Conservation (phyloP, 23 tunicate species). For the Trididemnum miniatum region DNA sequence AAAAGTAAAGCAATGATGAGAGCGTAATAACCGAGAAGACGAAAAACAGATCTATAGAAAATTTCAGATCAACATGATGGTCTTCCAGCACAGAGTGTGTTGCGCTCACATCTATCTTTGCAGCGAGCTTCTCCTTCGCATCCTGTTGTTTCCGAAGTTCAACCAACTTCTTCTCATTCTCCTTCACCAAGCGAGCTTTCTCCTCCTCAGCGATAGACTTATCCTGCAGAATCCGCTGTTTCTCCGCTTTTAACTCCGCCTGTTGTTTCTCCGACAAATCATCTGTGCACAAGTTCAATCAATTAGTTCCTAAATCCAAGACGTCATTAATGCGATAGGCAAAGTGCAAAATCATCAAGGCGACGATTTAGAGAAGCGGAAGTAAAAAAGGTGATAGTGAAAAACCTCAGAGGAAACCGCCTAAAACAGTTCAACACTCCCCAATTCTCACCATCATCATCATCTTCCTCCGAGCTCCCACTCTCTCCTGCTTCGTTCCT, state of each 20-base stretch:
- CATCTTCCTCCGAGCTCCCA: constrained; percentile 50
- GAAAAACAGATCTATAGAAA: too few species aligned
- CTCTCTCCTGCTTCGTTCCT: constrained; percentile 44
- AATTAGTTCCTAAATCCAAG: too few species aligned
- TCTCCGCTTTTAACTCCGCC: constrained; percentile 75
- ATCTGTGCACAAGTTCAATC: too few species aligned
- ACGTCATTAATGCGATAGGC: too few species aligned
- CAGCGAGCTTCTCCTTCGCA: constrained; percentile 60
- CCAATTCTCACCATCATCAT: constrained; percentile 24
- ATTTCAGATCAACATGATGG: too few species aligned
- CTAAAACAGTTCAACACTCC: too few species aligned
- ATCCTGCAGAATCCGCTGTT: constrained; percentile 77
- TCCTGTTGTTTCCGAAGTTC: constrained; percentile 70
- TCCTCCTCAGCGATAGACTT: constrained; percentile 90
- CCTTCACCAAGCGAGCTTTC: constrained; percentile 59
- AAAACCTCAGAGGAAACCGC: too few species aligned
- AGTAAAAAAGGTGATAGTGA: background rate
- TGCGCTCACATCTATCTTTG: constrained; percentile 83
- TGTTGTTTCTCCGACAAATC: constrained; percentile 68
- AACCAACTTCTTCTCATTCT: constrained; percentile 57
- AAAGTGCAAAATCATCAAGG: too few species aligned
- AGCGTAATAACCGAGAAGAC: too few species aligned
- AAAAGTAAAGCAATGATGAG: too few species aligned
- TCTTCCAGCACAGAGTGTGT: too few species aligned
- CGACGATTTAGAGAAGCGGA: too few species aligned